These are phyloP conservation scores for Sipha maydis DNA, from an alignment of 2,888 invertebrate genomes.

Conservation along the genomic window DNA sequence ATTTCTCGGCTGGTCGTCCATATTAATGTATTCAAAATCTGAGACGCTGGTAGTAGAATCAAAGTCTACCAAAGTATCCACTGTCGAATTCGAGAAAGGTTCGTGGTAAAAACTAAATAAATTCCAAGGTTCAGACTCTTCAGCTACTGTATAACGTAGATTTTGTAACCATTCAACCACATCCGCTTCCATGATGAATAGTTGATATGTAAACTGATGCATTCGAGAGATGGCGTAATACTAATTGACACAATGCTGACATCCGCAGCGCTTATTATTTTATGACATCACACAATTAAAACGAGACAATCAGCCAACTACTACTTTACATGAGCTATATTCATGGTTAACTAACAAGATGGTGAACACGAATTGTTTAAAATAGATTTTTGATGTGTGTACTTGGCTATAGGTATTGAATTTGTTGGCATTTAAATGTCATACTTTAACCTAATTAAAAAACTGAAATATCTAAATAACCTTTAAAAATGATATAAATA, in stretches of 20 bases:
- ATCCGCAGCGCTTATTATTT: slow-evolving; percentile 32
- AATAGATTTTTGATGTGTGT: slow-evolving; percentile 13
- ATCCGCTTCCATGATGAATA: slow-evolving; percentile 45
- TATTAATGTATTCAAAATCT: slow-evolving; percentile 46
- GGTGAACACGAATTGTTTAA: slow-evolving; percentile 4
- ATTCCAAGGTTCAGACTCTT: slow-evolving; percentile 26
- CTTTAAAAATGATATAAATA: slow-evolving; percentile 1
- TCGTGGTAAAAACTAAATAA: neutral
- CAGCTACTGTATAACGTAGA: slow-evolving; percentile 29
- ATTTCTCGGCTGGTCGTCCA: neutral
- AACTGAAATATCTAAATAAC: slow-evolving; percentile 29
- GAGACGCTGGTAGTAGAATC: slow-evolving; percentile 37
- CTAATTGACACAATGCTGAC: slow-evolving; percentile 54
- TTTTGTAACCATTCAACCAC: slow-evolving; percentile 52
- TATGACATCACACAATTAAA: slow-evolving; percentile 53
- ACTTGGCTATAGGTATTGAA: neutral
- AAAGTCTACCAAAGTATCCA: neutral
- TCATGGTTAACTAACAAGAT: neutral
- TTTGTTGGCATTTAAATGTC: slow-evolving; percentile 54
- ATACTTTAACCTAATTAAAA: slow-evolving; percentile 34
- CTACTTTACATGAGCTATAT: neutral
- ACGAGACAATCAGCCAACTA: slow-evolving; percentile 4
- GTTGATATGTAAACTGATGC: neutral
- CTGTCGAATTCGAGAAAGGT: slow-evolving; percentile 1
- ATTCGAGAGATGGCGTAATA: slow-evolving; percentile 1